Percentiles rank a stretch among this genome's conserved stretches.
Conservation (phyloP, 2,888 invertebrate species). For the Patella pellucida region DNA sequence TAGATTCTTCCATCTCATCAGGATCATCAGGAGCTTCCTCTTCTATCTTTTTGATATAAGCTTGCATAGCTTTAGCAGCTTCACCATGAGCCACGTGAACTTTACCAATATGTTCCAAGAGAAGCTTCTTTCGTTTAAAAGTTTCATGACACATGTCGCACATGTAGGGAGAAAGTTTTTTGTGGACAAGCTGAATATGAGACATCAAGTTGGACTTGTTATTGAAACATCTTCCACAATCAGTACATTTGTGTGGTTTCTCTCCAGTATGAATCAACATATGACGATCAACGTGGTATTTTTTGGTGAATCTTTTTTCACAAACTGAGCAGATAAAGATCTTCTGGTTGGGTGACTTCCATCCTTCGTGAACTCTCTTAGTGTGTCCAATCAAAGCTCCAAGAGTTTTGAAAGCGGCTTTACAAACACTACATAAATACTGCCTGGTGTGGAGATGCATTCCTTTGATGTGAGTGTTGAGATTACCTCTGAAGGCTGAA, state of each 20-base stretch:
- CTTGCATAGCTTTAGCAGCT: conserved; percentile 59
- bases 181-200: conserved; percentile 64
- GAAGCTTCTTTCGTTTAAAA: conserved; percentile 63
- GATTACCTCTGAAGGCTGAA: conserved; percentile 65
- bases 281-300: conserved; percentile 65
- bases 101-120: conserved; percentile 63
- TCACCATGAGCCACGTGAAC: conserved; percentile 62
- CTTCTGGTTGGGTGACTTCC: conserved; percentile 68
- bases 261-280: conserved; percentile 66
- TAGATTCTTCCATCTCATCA: conserved; percentile 47
- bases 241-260: conserved; percentile 65
- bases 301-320: conserved; percentile 67
- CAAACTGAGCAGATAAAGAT: conserved; percentile 68
- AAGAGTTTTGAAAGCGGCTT: conserved; percentile 66
- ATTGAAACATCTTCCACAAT: conserved; percentile 65
- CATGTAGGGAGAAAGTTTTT: conserved; percentile 63
- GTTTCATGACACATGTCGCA: conserved; percentile 67
- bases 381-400: conserved; percentile 66
- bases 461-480: conserved; percentile 67
- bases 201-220: conserved; percentile 68
- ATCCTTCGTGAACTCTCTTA: conserved; percentile 65
- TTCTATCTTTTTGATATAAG: conserved; percentile 54
- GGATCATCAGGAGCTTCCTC: conserved; percentile 60
- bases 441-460: conserved; percentile 66
- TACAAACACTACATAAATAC: conserved; percentile 64